Percentiles rank a stretch among this genome's conserved stretches.
Evolutionary conservation across 2,888 invertebrate species (phyloP).

Genomic region (Acanthosepion esculentum): DNA sequence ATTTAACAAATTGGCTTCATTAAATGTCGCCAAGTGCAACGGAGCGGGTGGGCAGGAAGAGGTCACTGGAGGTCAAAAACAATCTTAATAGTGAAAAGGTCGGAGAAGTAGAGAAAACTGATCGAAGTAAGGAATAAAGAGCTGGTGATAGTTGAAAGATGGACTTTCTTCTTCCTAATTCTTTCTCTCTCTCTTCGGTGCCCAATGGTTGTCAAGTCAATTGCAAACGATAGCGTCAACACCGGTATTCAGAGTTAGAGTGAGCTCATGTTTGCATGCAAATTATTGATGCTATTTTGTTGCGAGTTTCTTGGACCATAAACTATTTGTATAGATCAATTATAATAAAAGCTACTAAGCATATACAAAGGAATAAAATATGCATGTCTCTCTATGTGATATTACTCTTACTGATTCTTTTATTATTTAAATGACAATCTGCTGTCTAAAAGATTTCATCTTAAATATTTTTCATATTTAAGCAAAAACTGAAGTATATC

Average conservation of each 20-base stretch:
- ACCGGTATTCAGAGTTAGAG: neutral
- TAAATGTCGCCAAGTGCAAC: neutral
- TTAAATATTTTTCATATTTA: too few species aligned
- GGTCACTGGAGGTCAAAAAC: conserved; percentile 13
- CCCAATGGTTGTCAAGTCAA: neutral
- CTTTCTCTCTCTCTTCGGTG: neutral
- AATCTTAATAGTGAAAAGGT: neutral
- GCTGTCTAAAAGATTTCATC: too few species aligned
- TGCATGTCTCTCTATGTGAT: too few species aligned
- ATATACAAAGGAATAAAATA: neutral
- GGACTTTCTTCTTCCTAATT: neutral
- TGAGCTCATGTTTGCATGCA: neutral
- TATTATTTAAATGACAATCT: too few species aligned
- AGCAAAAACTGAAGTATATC: too few species aligned
- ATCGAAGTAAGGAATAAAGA: neutral
- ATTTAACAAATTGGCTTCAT: conserved; percentile 33
- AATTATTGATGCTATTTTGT: neutral
- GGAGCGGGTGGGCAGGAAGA: neutral
- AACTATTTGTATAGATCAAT: neutral
- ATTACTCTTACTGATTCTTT: too few species aligned
- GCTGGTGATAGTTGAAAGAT: neutral
- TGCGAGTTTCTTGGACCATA: neutral
- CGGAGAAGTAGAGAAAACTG: neutral
- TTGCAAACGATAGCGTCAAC: neutral
- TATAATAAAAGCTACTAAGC: neutral